phyloP scores from a whole-genome alignment of 2,797 vertebrate genomes.

The Botia kubotai region DNA sequence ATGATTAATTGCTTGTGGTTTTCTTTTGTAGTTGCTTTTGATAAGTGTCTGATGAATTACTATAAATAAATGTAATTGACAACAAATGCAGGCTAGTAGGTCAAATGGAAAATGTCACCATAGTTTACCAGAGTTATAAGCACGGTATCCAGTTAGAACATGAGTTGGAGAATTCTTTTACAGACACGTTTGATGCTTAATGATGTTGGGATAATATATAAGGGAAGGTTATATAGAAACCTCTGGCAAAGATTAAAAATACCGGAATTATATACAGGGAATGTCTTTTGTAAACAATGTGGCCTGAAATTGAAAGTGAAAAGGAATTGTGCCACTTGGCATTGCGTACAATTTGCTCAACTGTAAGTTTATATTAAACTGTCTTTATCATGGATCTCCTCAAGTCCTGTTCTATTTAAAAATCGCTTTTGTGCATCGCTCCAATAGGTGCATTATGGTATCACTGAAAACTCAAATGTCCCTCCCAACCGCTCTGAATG shows the following conservation, averaged over 20 bases:
- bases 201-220: not conserved
- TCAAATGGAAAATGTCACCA: not conserved
- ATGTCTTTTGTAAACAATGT: not conserved
- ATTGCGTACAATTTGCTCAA: not conserved
- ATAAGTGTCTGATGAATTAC: not conserved
- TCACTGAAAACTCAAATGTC: constrained; percentile 37
- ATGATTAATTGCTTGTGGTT: not conserved
- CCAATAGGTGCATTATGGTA: constrained; percentile 33
- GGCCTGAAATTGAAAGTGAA: not conserved
- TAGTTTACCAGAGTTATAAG: not conserved
- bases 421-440: not conserved
- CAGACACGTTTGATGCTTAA: not conserved
- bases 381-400: not conserved
- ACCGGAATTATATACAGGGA: not conserved
- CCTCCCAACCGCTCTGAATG: constrained; percentile 45
- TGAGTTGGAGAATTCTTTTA: not conserved
- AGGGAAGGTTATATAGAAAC: not conserved
- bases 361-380: not conserved
- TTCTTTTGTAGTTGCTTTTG: not conserved
- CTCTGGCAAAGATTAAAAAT: not conserved
- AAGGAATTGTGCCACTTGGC: not conserved
- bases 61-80: not conserved
- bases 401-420: constrained; percentile 1
- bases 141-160: not conserved
- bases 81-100: not conserved